phyloP scores from a whole-genome alignment of 2,797 vertebrate species.

The Gouania willdenowi region DNA sequence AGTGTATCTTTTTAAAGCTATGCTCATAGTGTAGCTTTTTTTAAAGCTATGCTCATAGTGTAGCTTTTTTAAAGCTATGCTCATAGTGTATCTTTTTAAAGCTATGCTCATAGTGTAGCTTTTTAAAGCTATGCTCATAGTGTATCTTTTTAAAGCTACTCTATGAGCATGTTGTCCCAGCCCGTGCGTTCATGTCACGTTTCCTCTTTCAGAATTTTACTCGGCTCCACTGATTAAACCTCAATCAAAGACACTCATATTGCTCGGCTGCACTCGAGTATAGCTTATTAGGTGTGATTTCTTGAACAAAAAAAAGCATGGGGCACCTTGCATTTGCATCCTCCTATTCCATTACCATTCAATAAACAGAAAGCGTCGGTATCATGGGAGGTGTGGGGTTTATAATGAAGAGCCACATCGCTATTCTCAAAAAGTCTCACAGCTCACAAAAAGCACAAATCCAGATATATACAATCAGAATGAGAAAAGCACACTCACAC shows the following conservation, averaged over 20 bases:
- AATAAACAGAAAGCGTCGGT: slow-evolving; percentile 62
- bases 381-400: slow-evolving; percentile 55
- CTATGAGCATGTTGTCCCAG: too few relatives aligned
- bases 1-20: too few relatives aligned
- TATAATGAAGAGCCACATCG: slow-evolving; percentile 62
- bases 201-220: slow-evolving; percentile 10
- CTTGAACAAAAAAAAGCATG: slow-evolving; percentile 48
- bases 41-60: too few relatives aligned
- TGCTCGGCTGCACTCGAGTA: slow-evolving; percentile 21
- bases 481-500: neutral
- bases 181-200: too few relatives aligned
- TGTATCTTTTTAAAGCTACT: too few relatives aligned
- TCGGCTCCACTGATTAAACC: slow-evolving; percentile 28
- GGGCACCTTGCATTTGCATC: slow-evolving; percentile 53
- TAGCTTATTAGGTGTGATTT: slow-evolving; percentile 55
- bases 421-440: slow-evolving; percentile 45
- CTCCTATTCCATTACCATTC: slow-evolving; percentile 56
- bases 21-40: too few relatives aligned
- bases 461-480: slow-evolving; percentile 45
- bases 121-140: too few relatives aligned
- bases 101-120: too few relatives aligned
- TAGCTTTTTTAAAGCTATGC: too few relatives aligned
- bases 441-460: slow-evolving; percentile 42
- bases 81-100: too few relatives aligned
- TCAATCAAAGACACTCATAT: slow-evolving; percentile 30